Evolutionary conservation across 2,888 invertebrate species (phyloP).

Genomic region (Pseudanteris insignis): DNA sequence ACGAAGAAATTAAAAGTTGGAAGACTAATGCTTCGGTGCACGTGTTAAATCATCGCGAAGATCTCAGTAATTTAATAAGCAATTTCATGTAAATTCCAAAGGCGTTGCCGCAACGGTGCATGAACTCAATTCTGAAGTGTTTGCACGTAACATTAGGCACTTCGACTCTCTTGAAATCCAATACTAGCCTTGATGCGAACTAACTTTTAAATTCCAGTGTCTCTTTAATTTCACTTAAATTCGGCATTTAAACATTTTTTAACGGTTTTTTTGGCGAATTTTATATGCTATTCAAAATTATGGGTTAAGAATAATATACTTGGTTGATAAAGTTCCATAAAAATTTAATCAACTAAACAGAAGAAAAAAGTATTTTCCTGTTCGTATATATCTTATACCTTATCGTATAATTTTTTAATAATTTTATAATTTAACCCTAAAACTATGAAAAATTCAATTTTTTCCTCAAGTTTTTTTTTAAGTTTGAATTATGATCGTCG

Average conservation of each 20-base stretch:
- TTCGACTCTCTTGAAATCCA: slow-evolving; percentile 46
- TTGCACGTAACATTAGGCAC: slow-evolving; percentile 45
- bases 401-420: too few species aligned
- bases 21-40: slow-evolving; percentile 60
- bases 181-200: slow-evolving; percentile 33
- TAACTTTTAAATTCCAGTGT: slow-evolving; percentile 23
- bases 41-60: slow-evolving; percentile 62
- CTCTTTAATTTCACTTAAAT: slow-evolving; percentile 24
- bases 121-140: slow-evolving; percentile 45
- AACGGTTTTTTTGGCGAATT: too few species aligned
- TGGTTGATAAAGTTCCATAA: too few species aligned
- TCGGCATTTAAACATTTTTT: slow-evolving; percentile 10
- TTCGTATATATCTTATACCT: too few species aligned
- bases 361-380: too few species aligned
- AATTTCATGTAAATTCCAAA: slow-evolving; percentile 63
- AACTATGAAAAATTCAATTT: too few species aligned
- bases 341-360: too few species aligned
- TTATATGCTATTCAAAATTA: too few species aligned
- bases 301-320: too few species aligned
- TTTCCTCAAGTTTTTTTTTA: too few species aligned
- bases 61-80: slow-evolving; percentile 65
- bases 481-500: too few species aligned
- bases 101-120: slow-evolving; percentile 53
- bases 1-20: slow-evolving; percentile 56
- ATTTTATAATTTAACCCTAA: too few species aligned